These are phyloP conservation scores for Cheilosia impressa DNA, from an alignment of 2,888 invertebrate genomes.

Conservation along the genomic window DNA sequence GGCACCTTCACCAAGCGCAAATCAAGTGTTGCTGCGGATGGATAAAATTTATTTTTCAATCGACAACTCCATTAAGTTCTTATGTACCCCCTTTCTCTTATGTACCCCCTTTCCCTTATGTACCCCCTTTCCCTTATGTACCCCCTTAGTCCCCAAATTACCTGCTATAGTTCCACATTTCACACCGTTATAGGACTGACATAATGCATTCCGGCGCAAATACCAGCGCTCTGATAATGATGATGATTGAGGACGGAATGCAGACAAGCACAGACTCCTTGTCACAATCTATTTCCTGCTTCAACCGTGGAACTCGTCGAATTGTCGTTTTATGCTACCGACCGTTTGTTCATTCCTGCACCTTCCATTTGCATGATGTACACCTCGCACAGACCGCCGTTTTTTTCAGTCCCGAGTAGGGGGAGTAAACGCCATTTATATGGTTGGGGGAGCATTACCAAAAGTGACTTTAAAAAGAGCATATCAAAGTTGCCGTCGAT, in stretches of 20 bases:
- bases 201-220: neutral
- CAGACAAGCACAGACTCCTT: slow-evolving; percentile 1
- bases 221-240: neutral
- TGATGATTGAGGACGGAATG: neutral
- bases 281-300: slow-evolving; percentile 34
- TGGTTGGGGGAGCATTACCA: slow-evolving; percentile 5
- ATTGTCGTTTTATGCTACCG: slow-evolving; percentile 17
- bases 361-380: neutral
- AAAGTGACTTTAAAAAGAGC: slow-evolving; percentile 2
- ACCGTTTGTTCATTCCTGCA: neutral
- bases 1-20: too few species aligned
- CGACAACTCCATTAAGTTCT: too few species aligned
- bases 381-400: neutral
- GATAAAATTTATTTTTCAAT: too few species aligned
- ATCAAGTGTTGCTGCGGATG: too few species aligned
- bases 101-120: too few species aligned
- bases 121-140: too few species aligned
- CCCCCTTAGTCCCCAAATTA: neutral
- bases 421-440: neutral
- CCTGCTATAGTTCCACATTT: neutral
- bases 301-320: slow-evolving; percentile 14
- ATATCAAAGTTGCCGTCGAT: neutral
- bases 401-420: neutral
- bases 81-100: too few species aligned
- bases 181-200: neutral